Evolutionary conservation across 2,888 invertebrate species (phyloP), one percentile per base, ranked within the genome.

Genomic region (Ypsolopha sequella): DNA sequence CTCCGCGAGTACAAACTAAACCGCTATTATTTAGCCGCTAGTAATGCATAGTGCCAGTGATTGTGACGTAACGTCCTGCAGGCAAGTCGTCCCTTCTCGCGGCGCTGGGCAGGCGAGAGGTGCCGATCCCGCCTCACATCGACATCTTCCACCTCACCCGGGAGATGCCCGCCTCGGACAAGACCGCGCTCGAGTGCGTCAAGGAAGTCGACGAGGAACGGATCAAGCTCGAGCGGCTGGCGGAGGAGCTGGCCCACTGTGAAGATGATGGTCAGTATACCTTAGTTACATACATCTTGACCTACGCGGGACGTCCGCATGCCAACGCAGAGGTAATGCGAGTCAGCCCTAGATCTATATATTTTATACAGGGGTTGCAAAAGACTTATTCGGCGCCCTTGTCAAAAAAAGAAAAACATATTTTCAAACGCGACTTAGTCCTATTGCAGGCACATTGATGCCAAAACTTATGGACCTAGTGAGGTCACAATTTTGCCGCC

Each of bases 181-280:
- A 99, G 87, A 92, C 95, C 9, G 99, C 99, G 3, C 87, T 99
- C 51, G 89, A 97, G 73, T 96, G 97, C 74, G 99, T 99, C 39
- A 96, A 98, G 94, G 99, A 99, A 76, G 99, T 99, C 0, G 99
- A 99, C 66, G 93, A 95, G 67, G 98, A 99, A 71, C 89, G 98
- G 51, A 88, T 96, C 51, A 89, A 95, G 56, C 87, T 99, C 50
- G 99, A 99, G 75, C 93, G 92, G 70, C 88, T 98, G 47, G 97
- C 97, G 0, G 99, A 99, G 67, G 91, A 93, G 65, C 87, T 99
- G 56, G 93, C 94, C 0, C 90, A 93, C 44, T 93, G 92, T 70
- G 94, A 93, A 53, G 94, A 98, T 73, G 97, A 98, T 70, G 96
- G 92, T 91, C 66, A 68, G 64, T 55, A 7, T 46, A 14, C 4